Conservation (phyloP, 2,113 vertebrate genomes). For the Pimephales promelas region DNA sequence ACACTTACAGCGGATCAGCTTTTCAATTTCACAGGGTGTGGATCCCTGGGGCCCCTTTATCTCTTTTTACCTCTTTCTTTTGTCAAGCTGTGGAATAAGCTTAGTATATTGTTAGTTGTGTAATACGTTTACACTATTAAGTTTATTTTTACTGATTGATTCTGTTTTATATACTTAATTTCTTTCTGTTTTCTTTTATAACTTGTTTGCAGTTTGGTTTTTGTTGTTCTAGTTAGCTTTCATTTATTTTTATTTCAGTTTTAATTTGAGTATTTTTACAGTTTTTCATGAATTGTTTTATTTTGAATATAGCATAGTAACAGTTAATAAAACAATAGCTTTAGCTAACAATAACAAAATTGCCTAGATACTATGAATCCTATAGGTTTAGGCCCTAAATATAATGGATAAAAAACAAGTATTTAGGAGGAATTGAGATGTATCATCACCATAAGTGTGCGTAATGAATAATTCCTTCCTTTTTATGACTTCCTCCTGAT, state of each 20-base stretch:
- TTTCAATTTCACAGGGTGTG: conserved; percentile 27
- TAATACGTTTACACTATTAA: not conserved
- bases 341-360: not conserved
- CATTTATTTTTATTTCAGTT: not conserved
- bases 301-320: not conserved
- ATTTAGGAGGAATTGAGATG: not conserved
- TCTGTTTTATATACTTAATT: not conserved
- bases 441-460: not conserved
- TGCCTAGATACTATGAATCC: no score
- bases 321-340: not conserved
- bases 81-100: not conserved
- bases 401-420: no score
- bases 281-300: not conserved
- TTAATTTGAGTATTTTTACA: not conserved
- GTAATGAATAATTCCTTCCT: not conserved
- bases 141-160: not conserved
- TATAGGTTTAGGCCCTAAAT: not conserved
- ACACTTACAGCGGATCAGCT: conserved; percentile 1
- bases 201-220: not conserved
- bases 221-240: not conserved
- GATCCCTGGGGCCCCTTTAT: conserved; percentile 13
- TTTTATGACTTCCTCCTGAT: not conserved
- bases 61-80: conserved; percentile 1
- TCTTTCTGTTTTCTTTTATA: no score
- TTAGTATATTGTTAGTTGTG: not conserved